Conservation (phyloP, 2,888 invertebrate genomes). For the Folsomia manolachei region DNA sequence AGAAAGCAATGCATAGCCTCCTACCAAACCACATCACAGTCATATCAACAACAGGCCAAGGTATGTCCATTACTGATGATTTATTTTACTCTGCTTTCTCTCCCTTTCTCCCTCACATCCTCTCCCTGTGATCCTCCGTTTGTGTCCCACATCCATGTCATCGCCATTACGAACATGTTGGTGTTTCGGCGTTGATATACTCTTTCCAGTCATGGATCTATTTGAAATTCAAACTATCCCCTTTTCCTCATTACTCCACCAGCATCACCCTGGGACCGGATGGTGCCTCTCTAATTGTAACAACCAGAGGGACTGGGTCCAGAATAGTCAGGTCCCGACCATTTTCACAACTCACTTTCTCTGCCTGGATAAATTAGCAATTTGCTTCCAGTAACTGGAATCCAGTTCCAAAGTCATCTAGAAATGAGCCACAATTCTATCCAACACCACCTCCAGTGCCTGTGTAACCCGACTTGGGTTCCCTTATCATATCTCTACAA, state of each 20-base stretch:
- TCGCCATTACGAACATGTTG: background rate
- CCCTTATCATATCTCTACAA: background rate
- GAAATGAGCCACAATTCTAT: background rate
- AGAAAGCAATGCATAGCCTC: no score
- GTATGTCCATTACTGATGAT: constrained; percentile 50
- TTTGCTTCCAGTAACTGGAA: background rate
- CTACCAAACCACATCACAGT: constrained; percentile 25
- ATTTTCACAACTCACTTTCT: no score
- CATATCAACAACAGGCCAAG: constrained; percentile 23
- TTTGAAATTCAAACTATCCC: background rate
- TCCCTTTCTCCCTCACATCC: background rate
- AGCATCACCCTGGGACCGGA: background rate
- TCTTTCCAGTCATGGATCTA: no score
- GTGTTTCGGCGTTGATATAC: background rate
- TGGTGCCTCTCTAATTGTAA: background rate
- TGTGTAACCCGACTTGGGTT: background rate
- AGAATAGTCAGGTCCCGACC: background rate
- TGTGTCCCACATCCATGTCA: background rate
- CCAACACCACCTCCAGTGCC: background rate
- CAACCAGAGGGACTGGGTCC: no score
- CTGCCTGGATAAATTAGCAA: background rate
- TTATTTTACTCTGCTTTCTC: constrained; percentile 45
- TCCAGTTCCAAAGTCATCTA: background rate
- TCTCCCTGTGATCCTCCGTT: background rate
- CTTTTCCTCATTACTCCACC: background rate